Evolutionary conservation across 2,888 invertebrate species (phyloP), one percentile per base, ranked within the genome.

Genomic region (Eristalinus aeneus): DNA sequence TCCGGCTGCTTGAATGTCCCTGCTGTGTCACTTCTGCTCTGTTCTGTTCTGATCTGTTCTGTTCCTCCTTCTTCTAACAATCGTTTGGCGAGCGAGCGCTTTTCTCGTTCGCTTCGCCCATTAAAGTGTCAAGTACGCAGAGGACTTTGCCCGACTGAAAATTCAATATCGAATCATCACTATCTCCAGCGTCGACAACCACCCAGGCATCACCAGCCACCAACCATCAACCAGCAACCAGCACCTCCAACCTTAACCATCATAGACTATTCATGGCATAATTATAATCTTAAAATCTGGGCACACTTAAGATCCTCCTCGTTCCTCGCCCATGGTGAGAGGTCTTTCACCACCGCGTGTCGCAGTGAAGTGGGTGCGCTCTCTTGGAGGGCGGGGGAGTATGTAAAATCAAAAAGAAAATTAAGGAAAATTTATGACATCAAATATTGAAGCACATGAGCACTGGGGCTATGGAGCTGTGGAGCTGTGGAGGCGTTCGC

Each of bases 251-350:
- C 58, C 36, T 31, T 11, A 27, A 69, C 67, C 82, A 69, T 86
- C 82, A 82, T 86, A 77, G 86, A 67, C 77, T 86, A 86, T 86
- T 86, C 86, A 82, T 82, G 74, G 77, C 82, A 78, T 86, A 86
- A 86, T 86, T 86, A 86, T 86, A 86, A 86, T 86, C 82, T 82
- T 86, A 86, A 86, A 86, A 86, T 86, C 86, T 82, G 82, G 86
- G 82, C 82, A 82, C 86, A 86, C 86, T 86, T 82, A 86, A 86
- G 82, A 86, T 86, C 74, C 86, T 68, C 68, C 85, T 85, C 85
- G 58, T 81, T 46, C 5, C 16, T 86, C 86, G 82, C 36, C 60
- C 77, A 64, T 77, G 69, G 69, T 54, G 72, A 74, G 73, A 77
- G 82, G 65, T 78, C 77, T 74, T 46, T 65, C 86, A 65, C 82